These are phyloP conservation scores for Rallus limicola DNA, from an alignment of 2,113 vertebrate genomes.

Conservation along the genomic window DNA sequence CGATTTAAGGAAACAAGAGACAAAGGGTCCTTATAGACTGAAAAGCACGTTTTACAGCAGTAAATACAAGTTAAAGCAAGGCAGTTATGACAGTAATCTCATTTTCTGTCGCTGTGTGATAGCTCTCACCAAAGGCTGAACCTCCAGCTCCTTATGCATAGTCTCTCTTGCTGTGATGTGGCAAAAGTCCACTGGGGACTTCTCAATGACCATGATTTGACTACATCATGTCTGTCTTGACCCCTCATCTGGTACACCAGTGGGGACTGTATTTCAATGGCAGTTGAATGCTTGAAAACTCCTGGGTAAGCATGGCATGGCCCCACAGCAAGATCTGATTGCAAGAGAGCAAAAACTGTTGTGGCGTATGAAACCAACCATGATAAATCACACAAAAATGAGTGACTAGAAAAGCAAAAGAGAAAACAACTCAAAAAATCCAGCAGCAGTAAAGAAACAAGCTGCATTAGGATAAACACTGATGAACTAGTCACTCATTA, in stretches of 20 bases:
- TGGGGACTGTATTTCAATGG: not conserved
- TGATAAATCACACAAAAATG: not conserved
- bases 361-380: not conserved
- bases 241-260: not conserved
- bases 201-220: not conserved
- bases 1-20: not conserved
- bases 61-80: not conserved
- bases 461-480: not conserved
- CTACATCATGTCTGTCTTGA: not conserved
- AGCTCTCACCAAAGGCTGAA: not conserved
- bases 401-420: not conserved
- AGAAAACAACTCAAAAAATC: not conserved
- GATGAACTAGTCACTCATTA: not conserved
- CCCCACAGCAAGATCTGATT: not conserved
- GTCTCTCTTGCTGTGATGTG: not conserved
- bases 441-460: not conserved
- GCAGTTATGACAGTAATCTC: not conserved
- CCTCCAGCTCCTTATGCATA: not conserved
- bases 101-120: not conserved
- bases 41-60: not conserved
- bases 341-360: not conserved
- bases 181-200: not conserved
- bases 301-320: not conserved
- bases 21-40: not conserved
- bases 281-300: not conserved